Evolutionary conservation across 2,888 invertebrate genomes (phyloP).

Genomic region (Aethes cnicana): DNA sequence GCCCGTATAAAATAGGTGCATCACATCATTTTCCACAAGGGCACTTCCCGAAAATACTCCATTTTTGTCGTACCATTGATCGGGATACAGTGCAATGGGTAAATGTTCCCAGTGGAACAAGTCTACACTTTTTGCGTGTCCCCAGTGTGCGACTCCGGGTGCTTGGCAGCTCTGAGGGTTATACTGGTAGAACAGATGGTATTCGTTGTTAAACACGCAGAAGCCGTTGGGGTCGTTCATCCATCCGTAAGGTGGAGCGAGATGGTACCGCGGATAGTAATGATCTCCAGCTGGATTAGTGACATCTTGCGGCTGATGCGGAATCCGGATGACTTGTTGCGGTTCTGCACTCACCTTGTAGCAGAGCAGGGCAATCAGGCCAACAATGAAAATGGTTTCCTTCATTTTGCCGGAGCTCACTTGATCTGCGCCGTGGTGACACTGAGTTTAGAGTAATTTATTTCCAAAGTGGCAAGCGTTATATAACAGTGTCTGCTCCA

Average conservation of each 20-base stretch:
- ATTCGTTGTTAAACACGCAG: conserved; percentile 56
- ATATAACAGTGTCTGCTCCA: conserved; percentile 38
- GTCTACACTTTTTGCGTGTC: conserved; percentile 71
- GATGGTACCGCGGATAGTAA: conserved; percentile 60
- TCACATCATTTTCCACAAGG: conserved; percentile 54
- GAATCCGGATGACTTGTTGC: no score
- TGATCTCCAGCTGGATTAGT: conserved; percentile 37
- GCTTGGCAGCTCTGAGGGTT: conserved; percentile 62
- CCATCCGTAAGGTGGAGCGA: conserved; percentile 68
- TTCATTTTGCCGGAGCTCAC: conserved; percentile 33
- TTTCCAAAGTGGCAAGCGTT: conserved; percentile 36
- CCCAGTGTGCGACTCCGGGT: conserved; percentile 74
- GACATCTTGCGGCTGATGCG: neutral
- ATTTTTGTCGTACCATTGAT: conserved; percentile 55
- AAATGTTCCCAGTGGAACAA: conserved; percentile 72
- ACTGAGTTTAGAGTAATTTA: conserved; percentile 36
- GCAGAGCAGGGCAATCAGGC: conserved; percentile 40
- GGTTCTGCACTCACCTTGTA: conserved; percentile 37
- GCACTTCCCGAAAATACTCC: conserved; percentile 79
- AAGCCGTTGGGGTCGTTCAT: conserved; percentile 83
- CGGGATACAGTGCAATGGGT: conserved; percentile 72
- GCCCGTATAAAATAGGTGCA: conserved; percentile 68
- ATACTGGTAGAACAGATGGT: conserved; percentile 77
- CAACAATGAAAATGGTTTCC: conserved; percentile 27
- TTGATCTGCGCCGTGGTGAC: conserved; percentile 19